Evolutionary conservation across 2,797 vertebrate species (phyloP).

Genomic region (Gymnoscopelus microlampas): DNA sequence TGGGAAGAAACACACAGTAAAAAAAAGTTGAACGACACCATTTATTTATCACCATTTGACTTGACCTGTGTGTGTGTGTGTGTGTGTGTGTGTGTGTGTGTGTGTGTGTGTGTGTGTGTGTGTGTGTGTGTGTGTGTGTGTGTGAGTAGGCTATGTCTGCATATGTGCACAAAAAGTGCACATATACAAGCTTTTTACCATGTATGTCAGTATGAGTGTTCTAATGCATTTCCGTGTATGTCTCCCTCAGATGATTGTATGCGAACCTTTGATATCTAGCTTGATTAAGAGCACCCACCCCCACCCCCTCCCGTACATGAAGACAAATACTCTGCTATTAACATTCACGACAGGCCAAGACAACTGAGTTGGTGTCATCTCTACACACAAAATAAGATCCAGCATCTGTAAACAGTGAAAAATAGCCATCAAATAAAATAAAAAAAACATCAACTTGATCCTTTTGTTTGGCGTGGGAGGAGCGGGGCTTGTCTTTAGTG

Average conservation of each 20-base stretch:
- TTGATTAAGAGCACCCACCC: constrained; percentile 62
- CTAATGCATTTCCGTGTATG: neutral
- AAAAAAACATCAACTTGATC: constrained; percentile 63
- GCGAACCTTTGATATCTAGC: constrained; percentile 65
- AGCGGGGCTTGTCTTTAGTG: constrained; percentile 39
- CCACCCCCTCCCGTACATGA: constrained; percentile 72
- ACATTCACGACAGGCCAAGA: constrained; percentile 76
- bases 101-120: constrained; percentile 18
- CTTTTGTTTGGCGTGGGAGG: constrained; percentile 53
- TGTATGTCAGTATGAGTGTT: constrained; percentile 3
- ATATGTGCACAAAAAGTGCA: constrained; percentile 1
- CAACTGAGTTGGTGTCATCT: constrained; percentile 66
- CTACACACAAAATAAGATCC: constrained; percentile 74
- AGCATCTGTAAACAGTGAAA: constrained; percentile 68
- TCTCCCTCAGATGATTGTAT: constrained; percentile 54
- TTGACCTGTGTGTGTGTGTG: constrained; percentile 57
- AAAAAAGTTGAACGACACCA: constrained; percentile 71
- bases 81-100: constrained; percentile 29
- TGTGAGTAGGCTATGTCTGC: neutral
- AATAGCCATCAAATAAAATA: constrained; percentile 64
- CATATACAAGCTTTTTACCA: neutral
- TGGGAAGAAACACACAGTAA: constrained; percentile 68
- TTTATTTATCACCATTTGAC: constrained; percentile 79
- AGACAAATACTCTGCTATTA: constrained; percentile 72
- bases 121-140: constrained; percentile 41